Conservation (phyloP, 2,888 invertebrate species). For the Morpho achilles region DNA sequence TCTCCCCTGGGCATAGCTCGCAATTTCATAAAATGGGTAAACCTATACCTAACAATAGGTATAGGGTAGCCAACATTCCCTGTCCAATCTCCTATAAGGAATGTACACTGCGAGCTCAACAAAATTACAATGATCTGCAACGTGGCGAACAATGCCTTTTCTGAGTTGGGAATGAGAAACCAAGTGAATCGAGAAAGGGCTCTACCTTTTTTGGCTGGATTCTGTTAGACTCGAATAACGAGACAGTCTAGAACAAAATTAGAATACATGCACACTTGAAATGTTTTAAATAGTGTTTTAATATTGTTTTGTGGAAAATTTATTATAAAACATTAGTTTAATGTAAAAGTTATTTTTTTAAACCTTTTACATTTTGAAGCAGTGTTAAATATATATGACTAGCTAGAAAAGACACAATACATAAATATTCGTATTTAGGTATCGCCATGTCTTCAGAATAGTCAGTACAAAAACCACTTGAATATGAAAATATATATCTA, state of each 20-base stretch:
- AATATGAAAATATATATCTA: too few species aligned
- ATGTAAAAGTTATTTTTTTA: too few species aligned
- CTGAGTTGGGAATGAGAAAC: slow-evolving; percentile 26
- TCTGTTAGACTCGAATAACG: slow-evolving; percentile 64
- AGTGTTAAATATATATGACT: too few species aligned
- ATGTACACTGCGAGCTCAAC: slow-evolving; percentile 35
- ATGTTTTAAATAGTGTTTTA: slow-evolving; percentile 33
- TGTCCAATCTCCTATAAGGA: slow-evolving; percentile 44
- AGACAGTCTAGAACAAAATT: slow-evolving; percentile 66
- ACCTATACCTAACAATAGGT: slow-evolving; percentile 28
- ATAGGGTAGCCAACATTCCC: slow-evolving; percentile 40
- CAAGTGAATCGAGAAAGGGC: slow-evolving; percentile 39
- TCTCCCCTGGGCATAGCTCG: slow-evolving; percentile 65
- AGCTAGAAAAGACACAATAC: too few species aligned
- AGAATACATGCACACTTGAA: slow-evolving; percentile 56
- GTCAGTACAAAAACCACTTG: too few species aligned
- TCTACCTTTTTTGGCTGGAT: slow-evolving; percentile 46
- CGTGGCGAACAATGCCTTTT: slow-evolving; percentile 28
- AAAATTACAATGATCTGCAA: slow-evolving; percentile 44
- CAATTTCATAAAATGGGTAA: slow-evolving; percentile 64
- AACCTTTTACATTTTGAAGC: too few species aligned
- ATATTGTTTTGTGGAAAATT: too few species aligned
- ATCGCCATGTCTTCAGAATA: too few species aligned
- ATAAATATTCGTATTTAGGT: too few species aligned
- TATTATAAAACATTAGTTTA: too few species aligned